A percentile compares a stretch with the other conserved stretches of the same genome.
Conservation (phyloP, 2,797 vertebrate species). For the Toxotes lorentzi region DNA sequence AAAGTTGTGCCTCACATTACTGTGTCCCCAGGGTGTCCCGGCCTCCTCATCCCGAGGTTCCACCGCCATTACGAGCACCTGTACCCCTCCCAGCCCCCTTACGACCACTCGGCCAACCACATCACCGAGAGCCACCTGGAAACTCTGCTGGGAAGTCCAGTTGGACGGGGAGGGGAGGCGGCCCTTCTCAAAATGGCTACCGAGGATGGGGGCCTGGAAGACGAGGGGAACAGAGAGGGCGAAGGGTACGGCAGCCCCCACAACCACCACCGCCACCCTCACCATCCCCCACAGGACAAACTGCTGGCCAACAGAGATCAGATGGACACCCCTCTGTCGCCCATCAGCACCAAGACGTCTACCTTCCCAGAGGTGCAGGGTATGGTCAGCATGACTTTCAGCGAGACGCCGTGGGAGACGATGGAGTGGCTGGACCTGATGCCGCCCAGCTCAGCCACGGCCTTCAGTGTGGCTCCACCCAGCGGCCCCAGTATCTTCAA, state of each 20-base stretch:
- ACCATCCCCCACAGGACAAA: constrained; percentile 86
- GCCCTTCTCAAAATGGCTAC: constrained; percentile 88
- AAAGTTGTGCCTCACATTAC: constrained; percentile 94
- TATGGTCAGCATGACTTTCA: constrained; percentile 91
- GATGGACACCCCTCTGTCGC: constrained; percentile 91
- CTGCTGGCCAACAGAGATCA: constrained; percentile 89
- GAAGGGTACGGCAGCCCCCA: constrained; percentile 88
- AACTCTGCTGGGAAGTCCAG: constrained; percentile 89
- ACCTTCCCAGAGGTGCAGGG: constrained; percentile 82
- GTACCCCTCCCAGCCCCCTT: constrained; percentile 84
- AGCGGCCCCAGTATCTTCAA: constrained; percentile 94
- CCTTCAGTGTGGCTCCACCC: constrained; percentile 88
- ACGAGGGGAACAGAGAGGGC: constrained; percentile 76
- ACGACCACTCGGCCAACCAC: constrained; percentile 86
- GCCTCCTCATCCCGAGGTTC: constrained; percentile 84
- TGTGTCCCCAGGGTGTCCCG: constrained; percentile 87
- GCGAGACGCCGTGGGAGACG: constrained; percentile 96
- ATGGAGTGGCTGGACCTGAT: constrained; percentile 99
- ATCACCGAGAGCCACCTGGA: constrained; percentile 89
- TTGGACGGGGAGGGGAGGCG: constrained; percentile 86
- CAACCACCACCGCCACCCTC: constrained; percentile 79
- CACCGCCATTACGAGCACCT: constrained; percentile 88
- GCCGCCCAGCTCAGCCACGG: constrained; percentile 90
- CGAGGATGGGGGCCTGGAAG: constrained; percentile 88
- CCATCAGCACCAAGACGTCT: constrained; percentile 89